A percentile compares a stretch with the other conserved stretches of the same genome.
Evolutionary conservation across 2,797 vertebrate genomes (phyloP).

Genomic region (Arvicola amphibius): DNA sequence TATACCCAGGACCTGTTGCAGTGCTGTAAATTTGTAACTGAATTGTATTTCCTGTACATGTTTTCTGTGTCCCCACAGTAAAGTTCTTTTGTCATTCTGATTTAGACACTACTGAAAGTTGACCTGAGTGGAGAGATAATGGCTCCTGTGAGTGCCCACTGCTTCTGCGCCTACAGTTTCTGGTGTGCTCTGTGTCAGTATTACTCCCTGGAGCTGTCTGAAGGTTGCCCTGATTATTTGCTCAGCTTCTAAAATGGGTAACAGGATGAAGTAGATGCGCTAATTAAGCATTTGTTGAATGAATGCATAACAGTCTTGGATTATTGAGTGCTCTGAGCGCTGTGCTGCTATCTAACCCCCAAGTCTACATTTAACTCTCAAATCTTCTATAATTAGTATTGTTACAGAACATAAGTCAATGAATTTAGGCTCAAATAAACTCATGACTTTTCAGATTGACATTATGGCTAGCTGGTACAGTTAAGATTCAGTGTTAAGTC

Average conservation of each 20-base stretch:
- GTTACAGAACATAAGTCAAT: constrained; percentile 3
- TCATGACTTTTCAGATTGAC: neutral
- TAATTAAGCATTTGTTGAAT: constrained; percentile 28
- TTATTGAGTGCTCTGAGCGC: neutral
- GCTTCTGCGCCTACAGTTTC: neutral
- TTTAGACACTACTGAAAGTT: neutral
- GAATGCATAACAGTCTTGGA: neutral
- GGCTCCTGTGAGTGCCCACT: neutral
- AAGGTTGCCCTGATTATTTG: constrained; percentile 10
- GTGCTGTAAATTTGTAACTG: constrained; percentile 39
- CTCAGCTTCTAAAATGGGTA: neutral
- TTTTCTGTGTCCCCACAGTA: neutral
- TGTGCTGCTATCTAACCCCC: neutral
- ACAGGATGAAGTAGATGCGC: neutral
- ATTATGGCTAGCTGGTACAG: neutral
- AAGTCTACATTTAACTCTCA: constrained; percentile 1
- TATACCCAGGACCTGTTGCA: neutral
- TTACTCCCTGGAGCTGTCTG: neutral
- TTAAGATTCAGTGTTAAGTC: neutral
- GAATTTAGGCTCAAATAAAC: constrained; percentile 6
- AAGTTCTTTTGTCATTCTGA: neutral
- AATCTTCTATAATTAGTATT: constrained; percentile 1
- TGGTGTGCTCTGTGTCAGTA: neutral
- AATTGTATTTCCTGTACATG: neutral
- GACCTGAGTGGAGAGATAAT: neutral